Evolutionary conservation across 2,888 invertebrate species (phyloP), one percentile per base, ranked within the genome.

Genomic region (Ecliptopera silaceata): DNA sequence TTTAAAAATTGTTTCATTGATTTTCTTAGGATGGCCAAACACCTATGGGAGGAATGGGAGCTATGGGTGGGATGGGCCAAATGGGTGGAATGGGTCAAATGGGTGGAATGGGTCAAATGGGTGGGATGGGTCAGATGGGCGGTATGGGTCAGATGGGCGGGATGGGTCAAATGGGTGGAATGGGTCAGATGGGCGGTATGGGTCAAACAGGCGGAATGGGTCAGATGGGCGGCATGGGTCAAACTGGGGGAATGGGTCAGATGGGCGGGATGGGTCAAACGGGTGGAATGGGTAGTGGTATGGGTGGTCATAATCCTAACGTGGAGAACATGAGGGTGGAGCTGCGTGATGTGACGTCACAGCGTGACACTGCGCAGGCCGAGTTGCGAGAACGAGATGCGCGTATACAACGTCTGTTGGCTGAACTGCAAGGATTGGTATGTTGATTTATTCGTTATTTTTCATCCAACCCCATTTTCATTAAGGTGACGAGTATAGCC

Each of bases 371-470:
- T 0, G 88, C 89, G 0, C 18, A 80, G 0, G 65, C 82, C 0
- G 91, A 91, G 64, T 64, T 88, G 64, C 70, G 82, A 1, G 91
- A 91, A 49, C 82, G 94, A 61, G 94, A 95, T 50, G 92, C 94
- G 0, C 90, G 93, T 55, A 94, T 95, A 68, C 94, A 95, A 74
- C 93, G 94, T 38, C 82, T 95, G 41, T 80, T 94, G 34, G 92
- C 91, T 32, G 95, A 95, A 68, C 82, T 95, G 45, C 94, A 95
- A 70, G 90, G 86, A 64, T 79, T 95, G 89, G 95, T 94, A 48
- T 18, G 48, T 39, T 3, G 15, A 15, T 12, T 12, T 13, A 1
- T 4, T 4, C 12, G 3, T 12, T 1, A 4, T 34, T 44, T 8
- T 4, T 26, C 26, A 26, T 8, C 26, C 10, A 26, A 5, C 1